Conservation (phyloP, 2,888 invertebrate species). For the Proisotoma minuta region DNA sequence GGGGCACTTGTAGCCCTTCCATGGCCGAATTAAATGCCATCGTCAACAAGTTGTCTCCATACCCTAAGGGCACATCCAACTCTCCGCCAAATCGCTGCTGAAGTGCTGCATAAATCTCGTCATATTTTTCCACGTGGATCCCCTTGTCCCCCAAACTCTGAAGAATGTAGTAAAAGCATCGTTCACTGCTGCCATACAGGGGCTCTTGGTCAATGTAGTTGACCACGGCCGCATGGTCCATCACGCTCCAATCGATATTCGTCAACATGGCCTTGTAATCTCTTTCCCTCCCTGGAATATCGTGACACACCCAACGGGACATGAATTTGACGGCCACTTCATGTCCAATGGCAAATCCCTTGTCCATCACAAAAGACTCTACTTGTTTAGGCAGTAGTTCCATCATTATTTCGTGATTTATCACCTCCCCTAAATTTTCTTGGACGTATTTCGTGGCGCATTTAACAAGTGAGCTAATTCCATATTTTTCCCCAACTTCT, state of each 20-base stretch:
- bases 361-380: constrained; percentile 56
- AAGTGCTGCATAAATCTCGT: constrained; percentile 54
- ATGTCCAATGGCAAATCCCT: constrained; percentile 49
- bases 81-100: constrained; percentile 53
- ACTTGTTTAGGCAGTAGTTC: constrained; percentile 54
- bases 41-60: constrained; percentile 49
- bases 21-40: constrained; percentile 50
- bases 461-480: constrained; percentile 57
- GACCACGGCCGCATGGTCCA: constrained; percentile 54
- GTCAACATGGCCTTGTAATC: constrained; percentile 57
- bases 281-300: constrained; percentile 55
- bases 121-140: constrained; percentile 55
- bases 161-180: constrained; percentile 58
- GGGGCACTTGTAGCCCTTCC: constrained; percentile 48
- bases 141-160: constrained; percentile 55
- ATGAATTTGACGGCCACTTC: constrained; percentile 54
- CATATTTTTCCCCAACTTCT: constrained; percentile 60
- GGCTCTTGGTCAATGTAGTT: constrained; percentile 59
- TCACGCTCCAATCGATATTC: constrained; percentile 54
- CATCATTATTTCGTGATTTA: constrained; percentile 58
- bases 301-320: constrained; percentile 57
- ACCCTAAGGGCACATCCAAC: constrained; percentile 39
- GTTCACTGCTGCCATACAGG: constrained; percentile 58
- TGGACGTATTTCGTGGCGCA: constrained; percentile 58
- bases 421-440: constrained; percentile 55